phyloP scores from a whole-genome alignment of 2,888 invertebrate species.

The Rosalia funebris region DNA sequence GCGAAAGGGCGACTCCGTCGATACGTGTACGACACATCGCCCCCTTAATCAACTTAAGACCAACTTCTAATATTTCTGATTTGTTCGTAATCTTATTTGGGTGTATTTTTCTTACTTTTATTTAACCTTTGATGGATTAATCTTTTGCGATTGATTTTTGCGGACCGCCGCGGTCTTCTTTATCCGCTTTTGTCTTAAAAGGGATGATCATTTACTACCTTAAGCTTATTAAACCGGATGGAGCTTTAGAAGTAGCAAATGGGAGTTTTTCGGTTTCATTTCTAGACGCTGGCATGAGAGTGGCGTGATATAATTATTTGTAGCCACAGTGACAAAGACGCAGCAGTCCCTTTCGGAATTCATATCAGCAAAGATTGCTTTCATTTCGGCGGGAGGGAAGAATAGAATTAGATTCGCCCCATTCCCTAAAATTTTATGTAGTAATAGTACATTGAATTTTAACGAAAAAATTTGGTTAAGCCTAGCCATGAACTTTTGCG shows the following conservation, averaged over 20 bases:
- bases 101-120: slow-evolving; percentile 37
- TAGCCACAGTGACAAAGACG: too few relatives aligned
- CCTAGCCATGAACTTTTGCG: too few relatives aligned
- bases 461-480: too few relatives aligned
- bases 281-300: too few relatives aligned
- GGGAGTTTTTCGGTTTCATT: not conserved
- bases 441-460: too few relatives aligned
- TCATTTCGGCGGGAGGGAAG: too few relatives aligned
- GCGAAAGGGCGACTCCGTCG: slow-evolving; percentile 10
- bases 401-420: too few relatives aligned
- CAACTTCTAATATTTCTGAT: slow-evolving; percentile 45
- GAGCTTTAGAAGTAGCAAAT: not conserved
- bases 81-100: slow-evolving; percentile 43
- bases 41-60: slow-evolving; percentile 41
- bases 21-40: slow-evolving; percentile 22
- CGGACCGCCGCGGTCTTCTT: not conserved
- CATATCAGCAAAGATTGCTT: too few relatives aligned
- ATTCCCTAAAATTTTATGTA: too few relatives aligned
- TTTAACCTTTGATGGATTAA: slow-evolving; percentile 37
- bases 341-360: too few relatives aligned
- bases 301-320: too few relatives aligned
- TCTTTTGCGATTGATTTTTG: slow-evolving; percentile 20
- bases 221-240: not conserved
- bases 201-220: not conserved
- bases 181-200: slow-evolving; percentile 1